Evolutionary conservation across 2,797 vertebrate species (phyloP), one percentile per base, ranked within the genome.

Genomic region (Thalassophryne amazonica): DNA sequence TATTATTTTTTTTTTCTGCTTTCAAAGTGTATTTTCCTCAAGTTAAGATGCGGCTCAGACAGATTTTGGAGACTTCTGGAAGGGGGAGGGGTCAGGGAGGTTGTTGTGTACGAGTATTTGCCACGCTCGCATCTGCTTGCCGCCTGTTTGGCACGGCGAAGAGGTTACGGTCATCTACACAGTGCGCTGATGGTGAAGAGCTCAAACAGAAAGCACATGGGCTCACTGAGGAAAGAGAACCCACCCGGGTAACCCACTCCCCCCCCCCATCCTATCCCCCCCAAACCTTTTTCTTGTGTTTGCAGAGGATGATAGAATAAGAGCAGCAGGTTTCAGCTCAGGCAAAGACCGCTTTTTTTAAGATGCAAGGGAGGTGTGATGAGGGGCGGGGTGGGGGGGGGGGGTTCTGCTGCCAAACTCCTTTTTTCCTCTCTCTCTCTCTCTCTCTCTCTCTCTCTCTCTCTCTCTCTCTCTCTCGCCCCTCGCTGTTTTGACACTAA

Each of bases 11-110:
- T 60, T 52, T 38, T 9, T 27, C 32, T 36, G 30, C 29, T 19
- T 47, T 56, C 22, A 39, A 73, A 71, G 81, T 57, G 71, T 60
- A 46, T 63, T 55, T 70, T 35, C 55, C 27, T 60, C 25, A 56
- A 49, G 27, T 67, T 54, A 31, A 74, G 73, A 64, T 63, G 24
- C 14, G 24, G 67, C 70, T 82, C 60, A 76, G 57, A 32, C 11
- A 7, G 63, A 48, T 62, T 72, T 60, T 39, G 14, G 33, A 19
- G 50, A 38, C 32, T 16, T 12, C 34, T 4, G 14, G 39, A 10
- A 16, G 6, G 19, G 3, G 17, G 12, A 3, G 7, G 7, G 18
- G 33, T n/a, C n/a, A 2, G 34, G 25, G 14, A 0, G 24, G 15
- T 9, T 11, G 27, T 14, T 3, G 3, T 3, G 29, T n/a, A 6